These are phyloP conservation scores for Drosophila robusta DNA, from an alignment of 2,888 invertebrate species.

Conservation along the genomic window DNA sequence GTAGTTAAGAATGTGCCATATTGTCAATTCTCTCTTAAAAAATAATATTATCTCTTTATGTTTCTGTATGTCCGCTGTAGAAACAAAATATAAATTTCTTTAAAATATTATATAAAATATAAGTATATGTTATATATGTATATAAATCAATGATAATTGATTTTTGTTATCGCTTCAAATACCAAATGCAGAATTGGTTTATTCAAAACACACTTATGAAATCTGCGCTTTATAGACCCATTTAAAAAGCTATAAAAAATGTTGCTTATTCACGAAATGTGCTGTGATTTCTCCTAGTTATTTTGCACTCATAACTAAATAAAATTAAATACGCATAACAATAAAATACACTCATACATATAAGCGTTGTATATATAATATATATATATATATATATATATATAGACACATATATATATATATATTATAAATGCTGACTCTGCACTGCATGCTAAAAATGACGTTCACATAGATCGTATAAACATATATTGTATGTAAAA, in stretches of 20 bases:
- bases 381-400: background rate
- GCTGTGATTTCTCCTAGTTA: background rate
- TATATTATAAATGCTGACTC: background rate
- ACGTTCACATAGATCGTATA: slow-evolving; percentile 10
- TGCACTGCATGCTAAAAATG: slow-evolving; percentile 16
- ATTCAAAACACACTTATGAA: too few relatives aligned
- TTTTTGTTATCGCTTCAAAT: too few relatives aligned
- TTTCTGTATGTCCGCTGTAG: too few relatives aligned
- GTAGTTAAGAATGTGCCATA: too few relatives aligned
- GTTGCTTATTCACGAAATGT: background rate
- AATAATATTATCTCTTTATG: too few relatives aligned
- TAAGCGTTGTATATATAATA: background rate
- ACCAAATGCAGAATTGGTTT: too few relatives aligned
- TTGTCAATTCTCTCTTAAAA: background rate
- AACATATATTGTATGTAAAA: slow-evolving; percentile 1
- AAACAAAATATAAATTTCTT: too few relatives aligned
- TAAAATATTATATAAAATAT: too few relatives aligned
- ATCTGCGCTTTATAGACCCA: background rate
- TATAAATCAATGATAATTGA: too few relatives aligned
- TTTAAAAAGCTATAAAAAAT: background rate
- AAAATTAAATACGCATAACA: background rate
- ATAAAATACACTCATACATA: background rate
- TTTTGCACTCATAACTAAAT: background rate
- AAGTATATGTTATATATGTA: too few relatives aligned
- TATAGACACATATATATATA: too few relatives aligned